These are phyloP conservation scores for Amblyopsis hoosieri DNA, from an alignment of 2,797 vertebrate genomes.

Conservation along the genomic window DNA sequence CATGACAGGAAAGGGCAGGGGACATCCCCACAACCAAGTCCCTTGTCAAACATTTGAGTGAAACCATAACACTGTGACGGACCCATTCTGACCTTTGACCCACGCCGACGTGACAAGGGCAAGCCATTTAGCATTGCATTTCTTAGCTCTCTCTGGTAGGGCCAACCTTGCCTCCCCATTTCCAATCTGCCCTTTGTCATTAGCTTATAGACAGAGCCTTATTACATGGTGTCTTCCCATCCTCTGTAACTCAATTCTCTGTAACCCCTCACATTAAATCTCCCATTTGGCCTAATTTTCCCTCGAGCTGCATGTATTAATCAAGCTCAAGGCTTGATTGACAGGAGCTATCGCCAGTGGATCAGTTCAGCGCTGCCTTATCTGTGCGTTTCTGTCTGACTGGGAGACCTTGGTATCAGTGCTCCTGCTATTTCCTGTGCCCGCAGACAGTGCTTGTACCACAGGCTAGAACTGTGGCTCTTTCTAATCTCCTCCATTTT, in stretches of 20 bases:
- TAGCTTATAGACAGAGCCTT: constrained; percentile 35
- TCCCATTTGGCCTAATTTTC: constrained; percentile 66
- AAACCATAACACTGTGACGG: constrained; percentile 71
- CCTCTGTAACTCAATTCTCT: constrained; percentile 50
- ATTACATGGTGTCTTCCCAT: constrained; percentile 42
- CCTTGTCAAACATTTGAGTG: constrained; percentile 68
- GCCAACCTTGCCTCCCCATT: constrained; percentile 38
- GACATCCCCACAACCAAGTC: constrained; percentile 58
- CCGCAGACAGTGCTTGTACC: constrained; percentile 68
- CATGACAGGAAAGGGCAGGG: constrained; percentile 62
- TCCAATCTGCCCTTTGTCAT: constrained; percentile 45
- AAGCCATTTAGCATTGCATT: constrained; percentile 31
- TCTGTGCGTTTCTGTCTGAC: constrained; percentile 65
- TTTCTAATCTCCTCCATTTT: constrained; percentile 78
- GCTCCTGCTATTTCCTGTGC: constrained; percentile 74
- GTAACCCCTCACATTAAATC: constrained; percentile 56
- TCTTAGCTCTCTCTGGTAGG: constrained; percentile 26
- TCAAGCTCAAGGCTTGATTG: constrained; percentile 74
- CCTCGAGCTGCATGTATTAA: constrained; percentile 68
- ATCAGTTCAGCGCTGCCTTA: constrained; percentile 67
- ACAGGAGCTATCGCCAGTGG: constrained; percentile 69
- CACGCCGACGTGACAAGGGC: constrained; percentile 46
- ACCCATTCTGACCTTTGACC: constrained; percentile 64
- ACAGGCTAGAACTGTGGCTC: constrained; percentile 64
- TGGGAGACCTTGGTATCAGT: constrained; percentile 59